phyloP scores from a whole-genome alignment of 1,140 invertebrate species.

The Bicyclus anynana region DNA sequence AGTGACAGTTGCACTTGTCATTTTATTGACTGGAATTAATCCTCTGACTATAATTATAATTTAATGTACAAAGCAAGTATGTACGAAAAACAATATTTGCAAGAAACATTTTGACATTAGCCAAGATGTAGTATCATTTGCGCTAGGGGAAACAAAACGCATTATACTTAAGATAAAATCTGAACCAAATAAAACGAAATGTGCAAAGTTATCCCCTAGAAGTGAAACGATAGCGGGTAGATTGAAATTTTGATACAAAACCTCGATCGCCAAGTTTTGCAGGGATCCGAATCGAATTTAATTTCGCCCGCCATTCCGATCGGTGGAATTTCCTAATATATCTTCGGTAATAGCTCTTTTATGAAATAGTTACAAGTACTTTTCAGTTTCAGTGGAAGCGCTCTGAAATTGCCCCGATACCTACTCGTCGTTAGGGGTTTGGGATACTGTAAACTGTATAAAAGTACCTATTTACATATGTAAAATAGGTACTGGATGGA shows the following conservation, averaged over 20 bases:
- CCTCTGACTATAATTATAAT: too few species aligned
- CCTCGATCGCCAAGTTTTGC: conserved; percentile 16
- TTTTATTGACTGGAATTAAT: too few species aligned
- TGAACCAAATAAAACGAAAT: conserved; percentile 1
- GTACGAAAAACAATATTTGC: too few species aligned
- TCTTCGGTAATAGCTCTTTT: conserved; percentile 18
- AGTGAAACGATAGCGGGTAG: background rate
- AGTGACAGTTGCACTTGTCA: too few species aligned
- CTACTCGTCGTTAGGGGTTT: background rate
- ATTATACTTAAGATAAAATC: too few species aligned
- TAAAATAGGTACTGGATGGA: too few species aligned
- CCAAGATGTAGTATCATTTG: too few species aligned
- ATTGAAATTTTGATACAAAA: conserved; percentile 25
- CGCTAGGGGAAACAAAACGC: too few species aligned
- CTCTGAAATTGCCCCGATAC: background rate
- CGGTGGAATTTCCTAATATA: conserved; percentile 12
- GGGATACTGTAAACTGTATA: background rate
- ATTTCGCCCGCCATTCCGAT: conserved; percentile 16
- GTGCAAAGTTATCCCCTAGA: conserved; percentile 4
- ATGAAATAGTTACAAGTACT: conserved; percentile 15
- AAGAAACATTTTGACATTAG: too few species aligned
- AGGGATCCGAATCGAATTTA: conserved; percentile 20
- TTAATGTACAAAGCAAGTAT: too few species aligned
- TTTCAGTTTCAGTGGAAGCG: background rate
- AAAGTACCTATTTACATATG: too few species aligned